phyloP scores from a whole-genome alignment of 2,113 vertebrate genomes.

The Tricholaema leucomelas region DNA sequence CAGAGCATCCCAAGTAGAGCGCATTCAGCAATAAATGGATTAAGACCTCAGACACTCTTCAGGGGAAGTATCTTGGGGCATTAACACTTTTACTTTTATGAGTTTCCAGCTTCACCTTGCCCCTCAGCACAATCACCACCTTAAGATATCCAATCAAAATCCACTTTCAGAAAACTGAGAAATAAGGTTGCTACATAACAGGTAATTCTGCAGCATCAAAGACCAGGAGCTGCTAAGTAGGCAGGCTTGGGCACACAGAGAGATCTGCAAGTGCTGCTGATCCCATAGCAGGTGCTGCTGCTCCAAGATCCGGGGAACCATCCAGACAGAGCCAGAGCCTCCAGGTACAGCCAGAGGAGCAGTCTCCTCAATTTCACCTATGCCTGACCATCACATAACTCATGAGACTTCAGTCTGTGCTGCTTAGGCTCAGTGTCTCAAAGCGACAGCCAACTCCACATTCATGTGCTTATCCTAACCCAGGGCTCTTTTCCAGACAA shows the following conservation, averaged over 20 bases:
- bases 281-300: neutral
- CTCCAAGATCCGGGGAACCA: neutral
- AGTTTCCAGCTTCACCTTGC: neutral
- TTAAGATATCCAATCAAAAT: neutral
- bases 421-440: rapidly evolving
- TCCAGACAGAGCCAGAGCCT: rapidly evolving
- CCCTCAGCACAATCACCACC: neutral
- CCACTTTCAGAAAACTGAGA: neutral
- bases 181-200: rapidly evolving
- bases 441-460: rapidly evolving
- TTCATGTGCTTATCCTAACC: neutral
- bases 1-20: neutral
- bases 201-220: neutral
- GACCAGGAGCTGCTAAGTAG: neutral
- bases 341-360: neutral
- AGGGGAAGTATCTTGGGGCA: neutral
- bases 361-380: neutral
- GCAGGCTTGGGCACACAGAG: no score
- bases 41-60: neutral
- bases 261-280: neutral
- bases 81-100: rapidly evolving
- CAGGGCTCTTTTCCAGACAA: neutral
- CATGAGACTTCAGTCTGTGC: neutral
- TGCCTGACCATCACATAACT: neutral
- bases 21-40: neutral